Conservation (phyloP, 2,888 invertebrate species). For the Standfussiana lucernea region DNA sequence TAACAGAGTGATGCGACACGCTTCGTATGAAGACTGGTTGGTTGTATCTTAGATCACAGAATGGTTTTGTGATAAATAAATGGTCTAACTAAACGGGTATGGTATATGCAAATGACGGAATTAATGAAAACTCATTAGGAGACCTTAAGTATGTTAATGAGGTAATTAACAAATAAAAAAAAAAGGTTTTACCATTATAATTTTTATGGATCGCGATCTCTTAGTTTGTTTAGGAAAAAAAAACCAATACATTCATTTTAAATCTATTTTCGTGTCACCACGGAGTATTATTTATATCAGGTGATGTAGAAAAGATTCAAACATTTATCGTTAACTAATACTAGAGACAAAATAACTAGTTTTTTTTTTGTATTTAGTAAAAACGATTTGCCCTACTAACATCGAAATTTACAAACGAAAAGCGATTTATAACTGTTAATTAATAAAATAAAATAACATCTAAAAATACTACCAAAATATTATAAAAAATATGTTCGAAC, state of each 20-base stretch:
- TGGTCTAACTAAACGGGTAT: background rate
- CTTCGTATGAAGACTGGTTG: background rate
- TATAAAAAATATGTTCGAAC: background rate
- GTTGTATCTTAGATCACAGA: background rate
- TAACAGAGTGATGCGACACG: background rate
- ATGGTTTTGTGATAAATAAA: background rate
- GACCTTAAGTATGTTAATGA: background rate
- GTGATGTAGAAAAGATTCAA: background rate
- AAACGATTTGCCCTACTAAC: background rate
- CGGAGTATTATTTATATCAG: background rate
- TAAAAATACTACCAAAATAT: background rate
- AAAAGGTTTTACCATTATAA: background rate
- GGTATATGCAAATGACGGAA: background rate
- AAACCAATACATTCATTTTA: background rate
- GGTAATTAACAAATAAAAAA: background rate
- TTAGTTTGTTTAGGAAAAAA: background rate
- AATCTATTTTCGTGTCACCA: background rate
- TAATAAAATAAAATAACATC: background rate
- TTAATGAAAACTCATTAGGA: too few species aligned
- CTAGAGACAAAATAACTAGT: background rate
- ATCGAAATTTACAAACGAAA: background rate
- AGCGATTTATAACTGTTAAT: background rate
- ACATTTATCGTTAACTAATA: background rate
- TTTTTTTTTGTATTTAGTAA: background rate
- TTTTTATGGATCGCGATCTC: background rate